Base-by-base conservation (phyloP, 2,888 invertebrate species). In the Creontiades dilutus region DNA sequence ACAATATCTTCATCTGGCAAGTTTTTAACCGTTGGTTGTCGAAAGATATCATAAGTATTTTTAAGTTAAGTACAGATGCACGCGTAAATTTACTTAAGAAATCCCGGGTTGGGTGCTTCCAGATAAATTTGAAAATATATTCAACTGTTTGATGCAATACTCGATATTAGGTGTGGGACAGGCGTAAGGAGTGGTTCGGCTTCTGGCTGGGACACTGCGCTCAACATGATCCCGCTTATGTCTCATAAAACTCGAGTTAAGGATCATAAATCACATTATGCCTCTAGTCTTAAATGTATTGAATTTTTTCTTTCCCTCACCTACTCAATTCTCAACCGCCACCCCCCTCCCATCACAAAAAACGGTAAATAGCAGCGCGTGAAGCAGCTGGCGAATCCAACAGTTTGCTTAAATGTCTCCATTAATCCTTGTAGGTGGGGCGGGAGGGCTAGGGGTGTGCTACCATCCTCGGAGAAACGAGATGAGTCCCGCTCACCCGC, bases 331-430 rank as follows among this genome's bases (percentile, higher is more conserved):
- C 78, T 37, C 27, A 37, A 0, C 76, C 16, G 13, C 23, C 27
- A 14, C 76, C 27, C 27, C 27, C 28, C 37, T 46, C 19, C 46
- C 3, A 12, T 11, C 68, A 48, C 52, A 82, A 82, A 82, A 82
- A 52, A 12, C 55, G n/a, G 82, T 82, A 82, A 82, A 82, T 82
- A 82, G 82, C 82, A 16, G 82, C 48, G 82, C 48, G 82, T 52
- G 57, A 85, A 85, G 85, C 85, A 37, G 85, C 85, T 57, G 85
- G 85, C 85, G 85, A 85, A 55, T 85, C 57, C 85, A 85, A 85
- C 55, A 57, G 85, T 85, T 85, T 85, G 57, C 85, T 85, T 37
- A 85, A 85, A 85, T 85, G 85, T 85, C 85, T 85, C 85, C 57
- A 85, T 85, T 85, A 57, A 85, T 85, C 57, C 85, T 85, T 61